Conservation (phyloP, 1,140 invertebrate genomes). For the Papilio xuthus region DNA sequence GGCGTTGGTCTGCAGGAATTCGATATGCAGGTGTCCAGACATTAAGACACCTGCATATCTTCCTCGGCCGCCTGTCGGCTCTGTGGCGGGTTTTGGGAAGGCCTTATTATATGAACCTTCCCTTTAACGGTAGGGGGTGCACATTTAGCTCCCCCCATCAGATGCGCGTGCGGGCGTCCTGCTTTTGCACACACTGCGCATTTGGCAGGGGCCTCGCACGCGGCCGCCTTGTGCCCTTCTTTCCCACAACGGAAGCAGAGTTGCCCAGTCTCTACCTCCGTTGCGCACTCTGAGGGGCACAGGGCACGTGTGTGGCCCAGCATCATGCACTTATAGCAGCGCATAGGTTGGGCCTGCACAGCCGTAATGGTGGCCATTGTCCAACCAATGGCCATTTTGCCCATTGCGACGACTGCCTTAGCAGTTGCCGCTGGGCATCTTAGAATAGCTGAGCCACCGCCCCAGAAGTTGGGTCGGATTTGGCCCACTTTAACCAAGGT, state of each 20-base stretch:
- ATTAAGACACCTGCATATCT: no score
- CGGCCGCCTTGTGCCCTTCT: no score
- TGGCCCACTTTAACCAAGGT: neutral
- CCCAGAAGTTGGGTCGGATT: neutral
- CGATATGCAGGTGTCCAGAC: no score
- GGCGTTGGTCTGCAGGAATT: no score
- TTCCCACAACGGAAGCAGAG: no score
- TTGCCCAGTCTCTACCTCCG: neutral
- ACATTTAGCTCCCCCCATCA: neutral
- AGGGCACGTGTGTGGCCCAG: no score
- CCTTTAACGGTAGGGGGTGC: neutral
- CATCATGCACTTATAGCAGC: no score
- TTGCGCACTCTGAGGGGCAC: no score
- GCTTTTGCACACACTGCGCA: neutral
- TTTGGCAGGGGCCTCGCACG: neutral
- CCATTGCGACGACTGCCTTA: neutral
- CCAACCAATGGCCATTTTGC: neutral
- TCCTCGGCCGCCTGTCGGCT: neutral
- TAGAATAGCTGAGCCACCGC: no score
- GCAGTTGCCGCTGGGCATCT: neutral
- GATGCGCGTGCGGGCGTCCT: neutral
- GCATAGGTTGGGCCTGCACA: neutral
- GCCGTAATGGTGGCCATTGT: neutral
- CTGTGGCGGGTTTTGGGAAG: neutral
- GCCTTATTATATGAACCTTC: neutral